Evolutionary conservation across 2,797 vertebrate genomes (phyloP).

Genomic region (Melopsittacus undulatus): DNA sequence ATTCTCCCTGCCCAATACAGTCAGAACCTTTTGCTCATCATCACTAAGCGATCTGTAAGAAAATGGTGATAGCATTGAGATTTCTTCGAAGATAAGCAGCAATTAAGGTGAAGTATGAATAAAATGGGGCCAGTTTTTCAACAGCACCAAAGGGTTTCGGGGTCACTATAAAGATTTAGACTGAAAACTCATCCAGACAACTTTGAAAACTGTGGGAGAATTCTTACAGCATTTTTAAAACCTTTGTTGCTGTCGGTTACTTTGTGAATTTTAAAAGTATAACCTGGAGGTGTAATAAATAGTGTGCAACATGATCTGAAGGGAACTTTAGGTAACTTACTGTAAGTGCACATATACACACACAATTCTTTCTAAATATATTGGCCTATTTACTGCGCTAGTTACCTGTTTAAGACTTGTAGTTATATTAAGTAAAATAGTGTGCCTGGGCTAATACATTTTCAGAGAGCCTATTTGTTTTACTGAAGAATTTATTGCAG

Average conservation of each 20-base stretch:
- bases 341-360: slow-evolving; percentile 10
- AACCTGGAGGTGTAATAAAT: slow-evolving; percentile 55
- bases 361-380: slow-evolving; percentile 73
- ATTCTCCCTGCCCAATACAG: neutral
- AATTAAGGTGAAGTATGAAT: slow-evolving; percentile 23
- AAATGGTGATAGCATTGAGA: neutral
- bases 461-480: slow-evolving; percentile 78
- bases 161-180: neutral
- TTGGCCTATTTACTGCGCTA: slow-evolving; percentile 76
- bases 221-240: slow-evolving; percentile 18
- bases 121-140: neutral
- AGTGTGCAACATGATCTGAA: slow-evolving; percentile 17
- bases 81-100: slow-evolving; percentile 40
- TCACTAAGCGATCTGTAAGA: neutral
- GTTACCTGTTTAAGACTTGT: slow-evolving; percentile 82
- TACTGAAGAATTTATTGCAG: slow-evolving; percentile 90
- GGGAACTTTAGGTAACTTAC: slow-evolving; percentile 43
- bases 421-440: slow-evolving; percentile 91
- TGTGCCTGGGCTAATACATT: slow-evolving; percentile 87
- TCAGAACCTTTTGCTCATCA: neutral
- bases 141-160: neutral
- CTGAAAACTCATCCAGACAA: neutral
- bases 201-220: slow-evolving; percentile 28
- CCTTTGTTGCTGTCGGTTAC: slow-evolving; percentile 5
- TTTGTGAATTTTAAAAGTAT: slow-evolving; percentile 44